These are phyloP conservation scores for Australoheros scitulus DNA, from an alignment of 2,113 vertebrate genomes.

Conservation along the genomic window DNA sequence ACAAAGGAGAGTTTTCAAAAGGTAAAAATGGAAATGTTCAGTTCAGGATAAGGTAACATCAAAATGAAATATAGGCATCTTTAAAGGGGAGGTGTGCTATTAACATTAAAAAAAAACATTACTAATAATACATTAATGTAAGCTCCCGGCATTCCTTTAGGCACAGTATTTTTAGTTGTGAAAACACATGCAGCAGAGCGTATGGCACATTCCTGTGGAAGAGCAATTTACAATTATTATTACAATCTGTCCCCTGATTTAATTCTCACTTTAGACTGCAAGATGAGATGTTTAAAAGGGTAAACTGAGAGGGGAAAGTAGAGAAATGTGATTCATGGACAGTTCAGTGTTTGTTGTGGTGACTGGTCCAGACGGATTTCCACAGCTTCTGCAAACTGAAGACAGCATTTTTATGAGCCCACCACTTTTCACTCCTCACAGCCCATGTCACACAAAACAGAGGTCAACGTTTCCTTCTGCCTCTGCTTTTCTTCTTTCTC, in stretches of 20 bases:
- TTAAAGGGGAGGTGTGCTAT: neutral
- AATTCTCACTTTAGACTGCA: slow-evolving; percentile 4
- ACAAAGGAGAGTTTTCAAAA: neutral
- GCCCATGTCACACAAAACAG: slow-evolving; percentile 53
- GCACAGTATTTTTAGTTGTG: neutral
- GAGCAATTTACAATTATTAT: neutral
- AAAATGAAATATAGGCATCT: neutral
- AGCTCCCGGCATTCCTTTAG: neutral
- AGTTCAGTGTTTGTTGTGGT: slow-evolving; percentile 57
- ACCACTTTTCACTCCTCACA: slow-evolving; percentile 63
- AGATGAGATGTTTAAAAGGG: slow-evolving; percentile 30
- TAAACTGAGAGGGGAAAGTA: slow-evolving; percentile 22
- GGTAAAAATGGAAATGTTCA: neutral
- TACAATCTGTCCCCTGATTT: neutral
- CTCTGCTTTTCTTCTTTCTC: slow-evolving; percentile 56
- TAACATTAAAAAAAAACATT: neutral
- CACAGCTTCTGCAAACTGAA: slow-evolving; percentile 53
- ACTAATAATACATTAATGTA: neutral
- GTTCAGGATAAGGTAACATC: neutral
- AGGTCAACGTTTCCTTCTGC: slow-evolving; percentile 48
- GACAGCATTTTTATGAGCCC: slow-evolving; percentile 57
- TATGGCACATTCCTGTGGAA: neutral
- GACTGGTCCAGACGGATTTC: slow-evolving; percentile 57
- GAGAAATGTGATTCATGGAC: slow-evolving; percentile 53
- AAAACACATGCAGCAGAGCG: neutral